phyloP scores from a whole-genome alignment of 2,113 vertebrate species.

The Piaya cayana region DNA sequence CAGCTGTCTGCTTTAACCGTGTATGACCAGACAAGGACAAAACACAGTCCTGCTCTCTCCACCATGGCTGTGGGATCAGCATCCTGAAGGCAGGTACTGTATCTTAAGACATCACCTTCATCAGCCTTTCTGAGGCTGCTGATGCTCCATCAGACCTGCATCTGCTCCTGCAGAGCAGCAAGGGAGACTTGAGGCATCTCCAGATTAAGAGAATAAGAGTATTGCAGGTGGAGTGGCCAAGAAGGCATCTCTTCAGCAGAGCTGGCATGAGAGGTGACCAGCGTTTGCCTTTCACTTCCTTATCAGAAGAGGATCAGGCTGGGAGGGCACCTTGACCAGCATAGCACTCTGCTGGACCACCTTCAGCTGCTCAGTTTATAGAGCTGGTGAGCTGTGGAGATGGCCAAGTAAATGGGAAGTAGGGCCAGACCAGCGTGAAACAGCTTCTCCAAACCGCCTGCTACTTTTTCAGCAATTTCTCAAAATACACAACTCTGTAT shows the following conservation, averaged over 20 bases:
- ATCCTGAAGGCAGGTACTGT: not conserved
- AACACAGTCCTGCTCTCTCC: not conserved
- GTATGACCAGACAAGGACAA: not conserved
- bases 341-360: not conserved
- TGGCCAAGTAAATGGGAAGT: not conserved
- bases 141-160: not conserved
- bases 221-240: not conserved
- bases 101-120: not conserved
- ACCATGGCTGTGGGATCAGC: rapidly evolving
- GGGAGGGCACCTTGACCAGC: not conserved
- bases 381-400: not conserved
- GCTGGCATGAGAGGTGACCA: not conserved
- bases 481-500: not conserved
- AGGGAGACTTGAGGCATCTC: not conserved
- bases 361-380: not conserved
- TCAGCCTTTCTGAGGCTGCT: not conserved
- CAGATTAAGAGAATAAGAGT: not conserved
- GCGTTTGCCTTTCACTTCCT: not conserved
- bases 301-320: not conserved
- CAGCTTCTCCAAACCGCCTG: not conserved
- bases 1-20: not conserved
- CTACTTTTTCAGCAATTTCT: not conserved
- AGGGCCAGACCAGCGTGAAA: not conserved
- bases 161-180: not conserved
- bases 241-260: not conserved